Base-by-base conservation (phyloP, 2,113 vertebrate species). In the Tyto alba region DNA sequence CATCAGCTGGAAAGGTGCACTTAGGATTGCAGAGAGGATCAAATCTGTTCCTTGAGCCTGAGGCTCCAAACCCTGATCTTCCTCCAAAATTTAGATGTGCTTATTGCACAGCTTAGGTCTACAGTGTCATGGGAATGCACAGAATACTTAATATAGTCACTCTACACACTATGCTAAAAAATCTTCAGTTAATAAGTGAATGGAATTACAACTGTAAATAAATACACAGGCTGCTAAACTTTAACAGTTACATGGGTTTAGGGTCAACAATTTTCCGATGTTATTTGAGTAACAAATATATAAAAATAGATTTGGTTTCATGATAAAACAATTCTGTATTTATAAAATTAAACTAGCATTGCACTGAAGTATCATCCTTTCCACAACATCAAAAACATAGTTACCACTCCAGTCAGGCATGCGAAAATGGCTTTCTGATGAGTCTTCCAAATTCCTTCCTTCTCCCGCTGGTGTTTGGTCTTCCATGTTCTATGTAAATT, bases 311-410 rank as follows among this genome's bases (percentile, higher is more conserved):
- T 75, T 84, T 74, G 20, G 12, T 29, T 87, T 95, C 56, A 68
- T 45, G 57, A 72, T 52, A 72, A 29, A 78, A 90, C 41, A 83
- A 67, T 48, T 78, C 20, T 10, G 16, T 59, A 84, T 89, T 94
- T 89, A 75, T 64, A 92, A 94, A 94, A 94, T 41, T 71, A 78
- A 93, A 94, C 59, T 72, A 78, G 47, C 29, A 59, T 50, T 78
- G 48, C 38, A 84, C 13, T n/a, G 11, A 95, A 93, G 85, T 81
- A 91, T 34, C 50, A 21, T 66, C 89, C n/a, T 90, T 89, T 81
- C 69, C 60, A 68, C 47, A 83, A 55, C 43, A 86, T 43, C 52
- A 64, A 36, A 77, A 92, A 78, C 59, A 50, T 38, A 89, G 25
- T 74, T 74, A 81, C 47, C 43, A n/a, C 22, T 59, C 34, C 36